Percentiles rank a stretch among this genome's conserved stretches.
These are phyloP conservation scores for Andricus quercusramuli DNA, from an alignment of 2,888 invertebrate genomes.

Conservation along the genomic window DNA sequence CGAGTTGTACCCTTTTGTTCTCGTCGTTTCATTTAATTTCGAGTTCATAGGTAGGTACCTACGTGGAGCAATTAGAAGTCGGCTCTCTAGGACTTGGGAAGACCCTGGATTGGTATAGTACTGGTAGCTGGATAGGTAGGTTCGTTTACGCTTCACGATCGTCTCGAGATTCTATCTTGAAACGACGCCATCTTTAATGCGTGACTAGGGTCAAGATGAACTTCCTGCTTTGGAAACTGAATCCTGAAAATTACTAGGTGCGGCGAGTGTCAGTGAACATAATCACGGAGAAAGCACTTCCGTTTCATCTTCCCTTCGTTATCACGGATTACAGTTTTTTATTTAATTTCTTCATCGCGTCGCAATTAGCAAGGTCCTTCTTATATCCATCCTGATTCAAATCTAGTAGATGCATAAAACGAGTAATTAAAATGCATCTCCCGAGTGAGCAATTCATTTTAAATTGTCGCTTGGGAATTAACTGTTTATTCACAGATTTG, in stretches of 20 bases:
- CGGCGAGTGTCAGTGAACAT: conserved; percentile 50
- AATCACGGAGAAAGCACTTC: conserved; percentile 47
- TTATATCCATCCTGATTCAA: conserved; percentile 31
- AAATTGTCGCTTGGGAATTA: conserved; percentile 5
- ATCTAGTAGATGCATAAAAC: conserved; percentile 22
- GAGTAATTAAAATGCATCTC: conserved; percentile 30
- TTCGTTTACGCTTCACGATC: conserved; percentile 53
- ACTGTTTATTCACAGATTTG: not conserved
- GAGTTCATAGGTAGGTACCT: conserved; percentile 34
- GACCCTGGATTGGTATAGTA: conserved; percentile 41
- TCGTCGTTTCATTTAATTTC: conserved; percentile 50
- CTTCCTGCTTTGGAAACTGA: conserved; percentile 49
- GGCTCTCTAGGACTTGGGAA: conserved; percentile 44
- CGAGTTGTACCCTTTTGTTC: conserved; percentile 48
- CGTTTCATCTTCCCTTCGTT: conserved; percentile 47
- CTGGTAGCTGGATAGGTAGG: conserved; percentile 35
- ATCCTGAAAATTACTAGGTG: conserved; percentile 49
- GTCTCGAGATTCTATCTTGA: conserved; percentile 61
- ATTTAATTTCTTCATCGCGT: conserved; percentile 35
- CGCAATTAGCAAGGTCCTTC: conserved; percentile 36
- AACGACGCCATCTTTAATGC: conserved; percentile 63
- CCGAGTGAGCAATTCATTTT: conserved; percentile 14
- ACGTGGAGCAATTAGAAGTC: conserved; percentile 57
- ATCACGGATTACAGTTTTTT: conserved; percentile 46
- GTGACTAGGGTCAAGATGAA: conserved; percentile 70